Percentiles rank a stretch among this genome's conserved stretches.
These are phyloP conservation scores for Ctenopoma kingsleyae DNA, from an alignment of 2,797 vertebrate species.

Conservation along the genomic window DNA sequence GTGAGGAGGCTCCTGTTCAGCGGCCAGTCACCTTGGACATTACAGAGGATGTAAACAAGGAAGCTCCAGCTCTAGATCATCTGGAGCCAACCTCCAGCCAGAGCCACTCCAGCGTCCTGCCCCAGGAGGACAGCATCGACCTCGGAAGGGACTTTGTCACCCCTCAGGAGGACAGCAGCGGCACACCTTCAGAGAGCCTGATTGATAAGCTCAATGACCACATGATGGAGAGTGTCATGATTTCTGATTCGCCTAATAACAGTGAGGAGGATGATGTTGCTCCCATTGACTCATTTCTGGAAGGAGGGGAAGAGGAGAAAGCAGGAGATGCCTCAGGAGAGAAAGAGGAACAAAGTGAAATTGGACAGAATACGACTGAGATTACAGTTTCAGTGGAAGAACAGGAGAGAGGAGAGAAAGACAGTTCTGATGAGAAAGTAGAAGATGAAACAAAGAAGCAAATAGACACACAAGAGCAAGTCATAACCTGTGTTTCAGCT, in stretches of 20 bases:
- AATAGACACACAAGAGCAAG: constrained; percentile 20
- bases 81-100: constrained; percentile 22
- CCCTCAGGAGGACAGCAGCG: constrained; percentile 87
- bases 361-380: constrained; percentile 70
- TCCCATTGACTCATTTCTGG: constrained; percentile 89
- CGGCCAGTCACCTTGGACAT: constrained; percentile 83
- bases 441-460: constrained; percentile 54
- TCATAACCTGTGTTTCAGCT: constrained; percentile 20
- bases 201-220: constrained; percentile 94
- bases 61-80: constrained; percentile 23
- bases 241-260: constrained; percentile 95
- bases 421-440: constrained; percentile 56
- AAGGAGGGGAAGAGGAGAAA: constrained; percentile 58
- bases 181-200: constrained; percentile 85
- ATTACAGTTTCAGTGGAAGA: constrained; percentile 73
- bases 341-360: constrained; percentile 36
- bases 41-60: constrained; percentile 60
- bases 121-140: constrained; percentile 92
- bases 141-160: constrained; percentile 88
- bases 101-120: constrained; percentile 68
- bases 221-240: constrained; percentile 99
- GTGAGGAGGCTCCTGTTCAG: constrained; percentile 74
- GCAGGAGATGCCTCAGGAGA: not conserved
- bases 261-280: constrained; percentile 94
- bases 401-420: constrained; percentile 55